Percentiles rank a stretch among this genome's conserved stretches.
Conservation (phyloP, 2,888 invertebrate species). For the Rhorus exstirpatorius region DNA sequence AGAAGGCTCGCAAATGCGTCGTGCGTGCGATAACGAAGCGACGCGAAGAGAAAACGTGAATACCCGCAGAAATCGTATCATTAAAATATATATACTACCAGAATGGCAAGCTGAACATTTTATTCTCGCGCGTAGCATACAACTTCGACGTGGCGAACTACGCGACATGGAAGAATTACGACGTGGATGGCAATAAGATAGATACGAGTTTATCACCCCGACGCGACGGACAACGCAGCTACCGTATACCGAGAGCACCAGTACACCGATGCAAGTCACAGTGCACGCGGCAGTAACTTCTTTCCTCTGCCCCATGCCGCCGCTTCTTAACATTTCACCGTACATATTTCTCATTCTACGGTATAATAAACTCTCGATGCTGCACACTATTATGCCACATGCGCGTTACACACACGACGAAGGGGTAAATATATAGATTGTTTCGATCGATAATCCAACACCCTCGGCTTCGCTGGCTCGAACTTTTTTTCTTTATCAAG, state of each 20-base stretch:
- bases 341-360: constrained; percentile 29
- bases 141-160: constrained; percentile 68
- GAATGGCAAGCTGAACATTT: constrained; percentile 77
- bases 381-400: constrained; percentile 30
- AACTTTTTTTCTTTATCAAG: not conserved
- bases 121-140: constrained; percentile 76
- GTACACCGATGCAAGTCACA: constrained; percentile 17
- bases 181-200: constrained; percentile 82
- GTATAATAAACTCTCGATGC: not conserved
- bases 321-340: constrained; percentile 27
- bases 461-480: not conserved
- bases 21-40: constrained; percentile 46
- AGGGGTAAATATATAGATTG: constrained; percentile 22
- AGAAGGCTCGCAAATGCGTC: constrained; percentile 41
- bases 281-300: not conserved
- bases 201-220: constrained; percentile 81
- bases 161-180: constrained; percentile 81
- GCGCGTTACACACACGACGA: constrained; percentile 7
- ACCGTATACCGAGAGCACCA: constrained; percentile 69
- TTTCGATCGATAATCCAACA: constrained; percentile 46
- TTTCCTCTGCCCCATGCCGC: constrained; percentile 12
- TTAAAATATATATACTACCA: constrained; percentile 80
- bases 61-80: constrained; percentile 79
- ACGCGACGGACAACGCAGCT: constrained; percentile 62
- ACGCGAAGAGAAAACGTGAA: constrained; percentile 76